Conservation (phyloP, 2,888 invertebrate species). For the Hirtodrosophila duncani region DNA sequence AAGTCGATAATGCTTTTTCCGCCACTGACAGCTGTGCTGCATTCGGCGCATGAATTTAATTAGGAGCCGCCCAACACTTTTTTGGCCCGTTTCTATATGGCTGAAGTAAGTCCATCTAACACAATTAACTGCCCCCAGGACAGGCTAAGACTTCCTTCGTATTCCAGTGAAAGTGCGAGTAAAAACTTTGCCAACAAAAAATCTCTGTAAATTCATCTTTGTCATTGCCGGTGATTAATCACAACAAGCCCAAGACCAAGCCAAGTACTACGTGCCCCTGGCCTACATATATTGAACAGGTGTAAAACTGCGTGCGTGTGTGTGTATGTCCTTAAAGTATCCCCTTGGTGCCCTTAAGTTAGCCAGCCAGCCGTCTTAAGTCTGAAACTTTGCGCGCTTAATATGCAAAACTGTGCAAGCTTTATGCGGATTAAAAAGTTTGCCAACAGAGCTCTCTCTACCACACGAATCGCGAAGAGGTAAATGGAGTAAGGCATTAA, state of each 20-base stretch:
- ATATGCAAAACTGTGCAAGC: constrained; percentile 71
- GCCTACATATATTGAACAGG: constrained; percentile 65
- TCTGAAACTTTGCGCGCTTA: constrained; percentile 65
- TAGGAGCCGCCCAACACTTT: constrained; percentile 69
- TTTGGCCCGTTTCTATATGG: constrained; percentile 13
- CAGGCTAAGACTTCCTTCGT: too few relatives aligned
- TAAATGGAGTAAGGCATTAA: constrained; percentile 74
- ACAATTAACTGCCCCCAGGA: constrained; percentile 65
- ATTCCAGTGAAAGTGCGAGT: constrained; percentile 37
- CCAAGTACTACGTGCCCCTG: constrained; percentile 33
- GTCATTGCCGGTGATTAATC: constrained; percentile 71
- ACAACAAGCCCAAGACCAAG: constrained; percentile 30
- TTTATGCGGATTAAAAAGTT: constrained; percentile 76
- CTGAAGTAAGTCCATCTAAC: constrained; percentile 56
- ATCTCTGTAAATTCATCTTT: constrained; percentile 73
- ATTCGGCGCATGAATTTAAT: constrained; percentile 70
- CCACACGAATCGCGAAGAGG: constrained; percentile 8
- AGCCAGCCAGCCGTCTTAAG: too few relatives aligned
- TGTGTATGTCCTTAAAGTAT: constrained; percentile 50
- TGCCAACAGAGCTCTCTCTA: constrained; percentile 37
- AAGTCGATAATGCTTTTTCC: constrained; percentile 68
- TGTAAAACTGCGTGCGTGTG: constrained; percentile 42
- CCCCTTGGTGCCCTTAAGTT: constrained; percentile 54
- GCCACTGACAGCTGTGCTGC: constrained; percentile 55
- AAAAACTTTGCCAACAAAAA: constrained; percentile 61